Evolutionary conservation across 2,888 invertebrate species (phyloP).

Genomic region (Ptychoptera contaminata): DNA sequence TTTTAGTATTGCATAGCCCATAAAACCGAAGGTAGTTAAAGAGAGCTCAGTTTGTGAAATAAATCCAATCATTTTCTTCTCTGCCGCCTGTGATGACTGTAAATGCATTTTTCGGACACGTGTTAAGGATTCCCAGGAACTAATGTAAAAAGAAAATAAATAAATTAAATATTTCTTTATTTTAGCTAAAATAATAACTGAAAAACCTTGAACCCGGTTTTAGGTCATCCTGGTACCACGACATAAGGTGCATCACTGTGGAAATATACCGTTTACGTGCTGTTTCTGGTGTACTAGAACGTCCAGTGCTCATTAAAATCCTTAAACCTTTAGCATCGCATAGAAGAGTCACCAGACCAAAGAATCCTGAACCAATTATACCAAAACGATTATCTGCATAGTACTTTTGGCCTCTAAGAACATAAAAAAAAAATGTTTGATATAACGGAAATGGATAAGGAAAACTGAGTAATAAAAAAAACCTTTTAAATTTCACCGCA

Average conservation of each 20-base stretch:
- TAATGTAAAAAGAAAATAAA: not conserved
- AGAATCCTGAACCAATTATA: constrained; percentile 47
- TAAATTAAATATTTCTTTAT: not conserved
- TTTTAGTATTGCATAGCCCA: not conserved
- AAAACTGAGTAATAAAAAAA: too few species aligned
- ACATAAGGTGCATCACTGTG: constrained; percentile 51
- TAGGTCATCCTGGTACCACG: constrained; percentile 60
- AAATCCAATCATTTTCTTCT: not conserved
- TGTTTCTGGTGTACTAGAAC: constrained; percentile 41
- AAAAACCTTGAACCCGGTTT: constrained; percentile 41
- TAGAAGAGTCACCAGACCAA: constrained; percentile 52
- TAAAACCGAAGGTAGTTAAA: not conserved
- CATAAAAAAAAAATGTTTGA: too few species aligned
- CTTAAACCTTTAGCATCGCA: constrained; percentile 49
- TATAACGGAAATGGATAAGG: too few species aligned
- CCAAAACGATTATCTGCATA: constrained; percentile 47
- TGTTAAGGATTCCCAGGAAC: not conserved
- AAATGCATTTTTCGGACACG: constrained; percentile 2
- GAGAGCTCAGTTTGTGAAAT: not conserved
- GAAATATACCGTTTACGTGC: constrained; percentile 57
- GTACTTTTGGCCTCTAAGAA: constrained; percentile 48
- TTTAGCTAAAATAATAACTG: too few species aligned
- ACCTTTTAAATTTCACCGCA: constrained; percentile 11
- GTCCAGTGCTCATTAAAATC: constrained; percentile 46
- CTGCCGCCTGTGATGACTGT: not conserved